Base-by-base conservation (phyloP, 2,888 invertebrate genomes). In the Dasypogon diadema region DNA sequence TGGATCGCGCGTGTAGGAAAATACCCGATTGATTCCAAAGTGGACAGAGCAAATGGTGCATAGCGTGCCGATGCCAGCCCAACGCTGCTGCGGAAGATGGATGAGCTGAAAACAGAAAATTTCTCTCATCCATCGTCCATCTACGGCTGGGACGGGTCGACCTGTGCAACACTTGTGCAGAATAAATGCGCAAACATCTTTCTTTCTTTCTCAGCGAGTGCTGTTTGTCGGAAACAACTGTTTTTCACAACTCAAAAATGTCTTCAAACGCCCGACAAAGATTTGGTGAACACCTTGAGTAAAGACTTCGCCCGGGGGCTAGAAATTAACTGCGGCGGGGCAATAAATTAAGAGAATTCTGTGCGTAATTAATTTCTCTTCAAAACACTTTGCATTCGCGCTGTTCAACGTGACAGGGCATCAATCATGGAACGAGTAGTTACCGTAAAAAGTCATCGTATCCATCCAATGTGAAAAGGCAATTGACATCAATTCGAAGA, bases 291-390 rank as follows among this genome's bases (percentile, higher is more conserved):
- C 37, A 63, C 48, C 65, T 24, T 46, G 21, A 24, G 8, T 14
- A 22, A 21, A 22, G 48, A 22, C 48, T 24, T 10, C 46, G 65
- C 65, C 65, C 24, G n/a, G 14, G 24, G 65, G 65, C 46, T 65
- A 65, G 65, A 65, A 65, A 65, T 24, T 22, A 42, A n/a, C 3
- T 18, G 22, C n/a, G 65, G 24, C 14, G 22, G 21, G 65, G 24
- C 26, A 46, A 65, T 65, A 65, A 65, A 65, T 65, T 46, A 37
- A 14, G 46, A 26, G 46, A 65, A 65, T 65, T 65, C 65, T 48
- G 18, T 14, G 2, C 8, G 46, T 24, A 65, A 65, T 65, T 65
- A 65, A 65, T 65, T 46, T 48, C n/a, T 46, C 22, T 46, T 65
- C 18, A 24, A 46, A 48, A 48, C 8, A 24, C 46, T 42, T 46